Evolutionary conservation across 2,797 vertebrate genomes (phyloP).

Genomic region (Acanthurus leucopareius): DNA sequence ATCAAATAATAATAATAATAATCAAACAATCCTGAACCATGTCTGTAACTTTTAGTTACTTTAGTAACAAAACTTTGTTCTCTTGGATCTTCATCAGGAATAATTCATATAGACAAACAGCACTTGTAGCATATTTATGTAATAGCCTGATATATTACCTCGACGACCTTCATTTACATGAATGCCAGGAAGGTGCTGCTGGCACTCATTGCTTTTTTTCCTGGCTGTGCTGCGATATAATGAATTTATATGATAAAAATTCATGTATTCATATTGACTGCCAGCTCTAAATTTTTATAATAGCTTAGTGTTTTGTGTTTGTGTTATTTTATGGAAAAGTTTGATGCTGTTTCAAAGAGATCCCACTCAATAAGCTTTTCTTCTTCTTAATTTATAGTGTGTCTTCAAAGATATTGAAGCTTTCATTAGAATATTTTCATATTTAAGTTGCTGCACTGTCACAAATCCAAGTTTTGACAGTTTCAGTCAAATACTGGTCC

Average conservation of each 20-base stretch:
- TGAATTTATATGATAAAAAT: not conserved
- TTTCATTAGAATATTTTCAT: constrained; percentile 9
- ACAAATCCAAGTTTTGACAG: not conserved
- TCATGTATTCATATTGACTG: not conserved
- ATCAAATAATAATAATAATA: too few species aligned
- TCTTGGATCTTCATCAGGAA: not conserved
- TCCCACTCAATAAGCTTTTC: not conserved
- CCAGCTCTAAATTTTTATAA: not conserved
- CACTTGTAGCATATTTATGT: not conserved
- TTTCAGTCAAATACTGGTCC: constrained; percentile 11
- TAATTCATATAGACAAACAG: not conserved
- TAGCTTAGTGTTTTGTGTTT: not conserved
- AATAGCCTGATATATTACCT: not conserved
- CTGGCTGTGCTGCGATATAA: not conserved
- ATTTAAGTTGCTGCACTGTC: not conserved
- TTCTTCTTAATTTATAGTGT: not conserved
- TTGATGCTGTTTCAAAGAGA: not conserved
- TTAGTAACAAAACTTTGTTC: not conserved
- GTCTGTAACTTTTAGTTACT: not conserved
- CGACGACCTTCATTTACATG: not conserved
- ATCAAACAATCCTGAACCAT: not conserved
- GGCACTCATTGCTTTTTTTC: not conserved
- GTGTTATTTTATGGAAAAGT: constrained; percentile 7
- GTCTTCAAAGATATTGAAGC: constrained; percentile 7
- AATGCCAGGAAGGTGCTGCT: not conserved